phyloP scores from a whole-genome alignment of 35 echinoderm and acorn worm genomes.

The Apostichopus californicus region DNA sequence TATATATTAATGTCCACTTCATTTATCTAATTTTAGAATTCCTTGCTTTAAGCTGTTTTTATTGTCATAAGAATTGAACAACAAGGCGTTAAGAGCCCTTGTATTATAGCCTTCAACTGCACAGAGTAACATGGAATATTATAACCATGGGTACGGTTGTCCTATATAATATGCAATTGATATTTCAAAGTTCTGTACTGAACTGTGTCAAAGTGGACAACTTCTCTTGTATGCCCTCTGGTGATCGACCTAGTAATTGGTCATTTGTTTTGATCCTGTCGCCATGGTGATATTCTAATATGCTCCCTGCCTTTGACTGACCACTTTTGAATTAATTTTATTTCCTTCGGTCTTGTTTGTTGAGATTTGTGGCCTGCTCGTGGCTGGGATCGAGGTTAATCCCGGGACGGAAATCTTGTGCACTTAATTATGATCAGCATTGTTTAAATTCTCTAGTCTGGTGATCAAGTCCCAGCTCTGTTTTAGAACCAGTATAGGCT shows the following conservation, averaged over 20 bases:
- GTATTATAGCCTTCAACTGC: not conserved
- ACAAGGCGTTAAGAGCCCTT: not conserved
- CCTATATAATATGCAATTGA: not conserved
- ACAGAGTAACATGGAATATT: not conserved
- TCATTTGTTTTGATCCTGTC: not conserved
- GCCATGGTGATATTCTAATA: conserved; percentile 35
- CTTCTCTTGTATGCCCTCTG: not conserved
- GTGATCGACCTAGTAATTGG: not conserved
- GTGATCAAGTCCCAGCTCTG: not conserved
- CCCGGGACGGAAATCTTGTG: not conserved
- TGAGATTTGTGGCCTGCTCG: not conserved
- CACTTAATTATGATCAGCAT: not conserved
- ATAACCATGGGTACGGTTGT: not conserved
- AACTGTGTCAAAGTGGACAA: conserved; percentile 30
- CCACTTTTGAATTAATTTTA: conserved; percentile 16
- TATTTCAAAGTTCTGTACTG: not conserved
- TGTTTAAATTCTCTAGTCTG: not conserved
- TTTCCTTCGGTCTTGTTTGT: not conserved
- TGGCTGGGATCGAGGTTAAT: not conserved
- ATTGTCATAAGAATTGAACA: not conserved
- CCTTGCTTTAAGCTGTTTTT: not conserved
- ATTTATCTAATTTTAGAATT: not conserved
- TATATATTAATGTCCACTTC: too few relatives aligned
- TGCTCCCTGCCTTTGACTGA: not conserved
- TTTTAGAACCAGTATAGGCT: too few relatives aligned